Conservation (phyloP, 2,888 invertebrate genomes). For the Melieria omissa region DNA sequence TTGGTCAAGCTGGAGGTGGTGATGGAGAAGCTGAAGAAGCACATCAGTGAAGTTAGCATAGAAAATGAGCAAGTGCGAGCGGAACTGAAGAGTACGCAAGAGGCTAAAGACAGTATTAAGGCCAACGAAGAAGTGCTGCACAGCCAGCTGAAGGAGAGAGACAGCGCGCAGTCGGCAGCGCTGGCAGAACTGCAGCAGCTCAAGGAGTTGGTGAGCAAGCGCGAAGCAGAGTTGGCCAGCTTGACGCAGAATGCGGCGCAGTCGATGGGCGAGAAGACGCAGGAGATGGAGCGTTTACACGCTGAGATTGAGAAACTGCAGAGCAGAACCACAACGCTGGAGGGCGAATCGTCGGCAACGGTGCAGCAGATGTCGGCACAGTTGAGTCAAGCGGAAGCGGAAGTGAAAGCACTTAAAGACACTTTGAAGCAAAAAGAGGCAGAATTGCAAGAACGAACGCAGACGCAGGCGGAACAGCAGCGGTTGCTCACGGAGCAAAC, state of each 20-base stretch:
- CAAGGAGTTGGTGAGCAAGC: slow-evolving; percentile 31
- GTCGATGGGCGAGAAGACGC: slow-evolving; percentile 29
- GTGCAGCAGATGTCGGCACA: slow-evolving; percentile 42
- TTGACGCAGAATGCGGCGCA: slow-evolving; percentile 25
- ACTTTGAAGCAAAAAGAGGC: slow-evolving; percentile 38
- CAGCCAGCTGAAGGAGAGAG: slow-evolving; percentile 32
- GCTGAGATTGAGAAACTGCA: slow-evolving; percentile 41
- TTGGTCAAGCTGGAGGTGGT: slow-evolving; percentile 66
- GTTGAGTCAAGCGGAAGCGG: slow-evolving; percentile 42
- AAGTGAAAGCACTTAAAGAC: slow-evolving; percentile 40
- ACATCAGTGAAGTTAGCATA: slow-evolving; percentile 50
- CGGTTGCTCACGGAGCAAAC: slow-evolving; percentile 38
- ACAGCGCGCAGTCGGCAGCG: slow-evolving; percentile 20
- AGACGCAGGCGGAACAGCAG: slow-evolving; percentile 40
- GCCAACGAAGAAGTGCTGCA: slow-evolving; percentile 12
- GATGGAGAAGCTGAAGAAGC: slow-evolving; percentile 62
- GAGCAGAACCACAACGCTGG: slow-evolving; percentile 36
- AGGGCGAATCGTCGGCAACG: slow-evolving; percentile 39
- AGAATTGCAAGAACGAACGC: slow-evolving; percentile 39
- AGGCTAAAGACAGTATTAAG: slow-evolving; percentile 25
- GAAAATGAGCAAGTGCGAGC: slow-evolving; percentile 55
- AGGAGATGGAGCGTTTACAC: slow-evolving; percentile 38
- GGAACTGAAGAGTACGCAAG: slow-evolving; percentile 43
- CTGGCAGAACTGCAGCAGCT: slow-evolving; percentile 31
- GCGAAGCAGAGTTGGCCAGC: slow-evolving; percentile 32